Evolutionary conservation across 2,113 vertebrate species (phyloP), one percentile per base, ranked within the genome.

Genomic region (Chaetops frenatus): DNA sequence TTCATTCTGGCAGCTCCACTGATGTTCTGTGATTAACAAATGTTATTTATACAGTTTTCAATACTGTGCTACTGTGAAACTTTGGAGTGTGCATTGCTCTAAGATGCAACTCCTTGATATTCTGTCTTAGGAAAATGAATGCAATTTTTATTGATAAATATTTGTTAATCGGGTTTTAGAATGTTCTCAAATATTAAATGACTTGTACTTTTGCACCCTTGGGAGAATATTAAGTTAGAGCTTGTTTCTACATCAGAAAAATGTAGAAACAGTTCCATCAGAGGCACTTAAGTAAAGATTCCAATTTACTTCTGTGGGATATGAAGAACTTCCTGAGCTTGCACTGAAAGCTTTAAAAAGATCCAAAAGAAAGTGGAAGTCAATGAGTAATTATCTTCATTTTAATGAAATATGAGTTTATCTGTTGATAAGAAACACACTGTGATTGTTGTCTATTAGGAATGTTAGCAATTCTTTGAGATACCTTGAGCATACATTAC

Each of bases 311-410:
- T 91, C 44, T 3, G 3, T 23, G n/a, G 54, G 31, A 65, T 92
- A 90, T 66, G 90, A 96, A 95, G 70, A 83, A 67, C 51, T 94
- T 71, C 53, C 62, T 97, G 81, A 95, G 42, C 60, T 91, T 88
- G 33, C 50, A 23, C 44, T 38, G 47, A 13, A 51, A 60, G 61
- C 89, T 94, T 89, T 87, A 44, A 73, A 90, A 86, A 78, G 71
- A 74, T 93, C 94, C 91, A 96, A 86, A 47, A 85, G 56, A 86
- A 82, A 94, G 92, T 61, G 62, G 33, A 60, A 50, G 22, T 31
- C 50, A 93, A 67, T 78, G 70, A 21, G 28, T 73, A 62, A 47
- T 85, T 76, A 51, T 40, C n/a, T 47, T 74, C 13, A 92, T 88
- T 96, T 93, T 92, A 94, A 92, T 96, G 91, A 96, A 93, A 64